Evolutionary conservation across 2,888 invertebrate species (phyloP).

Genomic region (Dorcus hopei): DNA sequence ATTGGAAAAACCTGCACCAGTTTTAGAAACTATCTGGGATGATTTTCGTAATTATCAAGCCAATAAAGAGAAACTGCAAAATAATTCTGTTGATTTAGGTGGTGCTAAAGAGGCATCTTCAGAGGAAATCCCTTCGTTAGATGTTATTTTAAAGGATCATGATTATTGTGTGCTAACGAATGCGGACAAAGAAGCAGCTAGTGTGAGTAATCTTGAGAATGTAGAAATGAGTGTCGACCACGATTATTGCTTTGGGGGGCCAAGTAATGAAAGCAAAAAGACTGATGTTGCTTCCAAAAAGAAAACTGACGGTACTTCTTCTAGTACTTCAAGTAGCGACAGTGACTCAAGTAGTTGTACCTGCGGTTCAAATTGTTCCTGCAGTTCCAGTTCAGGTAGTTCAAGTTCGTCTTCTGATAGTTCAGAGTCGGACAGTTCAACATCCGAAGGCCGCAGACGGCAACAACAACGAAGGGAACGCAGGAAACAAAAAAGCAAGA

Average conservation of each 20-base stretch:
- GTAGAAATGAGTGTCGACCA: constrained; percentile 48
- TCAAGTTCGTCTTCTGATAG: constrained; percentile 47
- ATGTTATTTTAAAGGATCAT: constrained; percentile 59
- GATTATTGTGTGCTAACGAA: constrained; percentile 64
- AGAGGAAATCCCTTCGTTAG: constrained; percentile 14
- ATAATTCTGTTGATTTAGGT: not conserved
- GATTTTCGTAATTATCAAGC: constrained; percentile 74
- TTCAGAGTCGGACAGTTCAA: constrained; percentile 59
- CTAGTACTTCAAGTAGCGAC: constrained; percentile 74
- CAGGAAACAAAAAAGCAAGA: constrained; percentile 38
- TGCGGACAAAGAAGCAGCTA: constrained; percentile 29
- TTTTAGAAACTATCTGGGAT: constrained; percentile 72
- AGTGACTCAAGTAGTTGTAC: constrained; percentile 74
- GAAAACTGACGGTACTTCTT: constrained; percentile 56
- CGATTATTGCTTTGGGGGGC: constrained; percentile 44
- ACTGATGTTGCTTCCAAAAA: constrained; percentile 45
- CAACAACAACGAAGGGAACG: constrained; percentile 49
- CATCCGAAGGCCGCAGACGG: constrained; percentile 52
- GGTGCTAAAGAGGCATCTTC: constrained; percentile 12
- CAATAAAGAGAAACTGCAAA: constrained; percentile 57
- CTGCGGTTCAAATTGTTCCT: constrained; percentile 81
- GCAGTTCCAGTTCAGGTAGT: constrained; percentile 69
- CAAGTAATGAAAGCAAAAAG: constrained; percentile 10
- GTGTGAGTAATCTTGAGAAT: constrained; percentile 35
- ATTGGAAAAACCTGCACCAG: constrained; percentile 56